Evolutionary conservation across 2,888 invertebrate species (phyloP).

Genomic region (Phymatocera aterrima): DNA sequence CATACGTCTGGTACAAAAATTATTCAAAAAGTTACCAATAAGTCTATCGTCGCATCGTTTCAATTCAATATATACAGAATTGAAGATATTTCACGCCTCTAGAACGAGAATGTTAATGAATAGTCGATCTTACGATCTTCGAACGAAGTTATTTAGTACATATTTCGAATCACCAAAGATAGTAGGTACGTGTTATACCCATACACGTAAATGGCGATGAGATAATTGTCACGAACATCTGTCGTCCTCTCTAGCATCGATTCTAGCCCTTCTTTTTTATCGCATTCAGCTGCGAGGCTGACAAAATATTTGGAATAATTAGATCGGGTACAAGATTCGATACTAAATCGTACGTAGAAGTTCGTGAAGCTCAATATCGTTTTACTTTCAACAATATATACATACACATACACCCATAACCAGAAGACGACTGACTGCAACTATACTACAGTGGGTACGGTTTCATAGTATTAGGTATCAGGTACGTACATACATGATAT

Average conservation of each 20-base stretch:
- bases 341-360: background rate
- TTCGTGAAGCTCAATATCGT: background rate
- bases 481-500: background rate
- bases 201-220: background rate
- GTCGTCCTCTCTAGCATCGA: no score
- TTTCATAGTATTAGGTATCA: no score
- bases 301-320: conserved; percentile 23
- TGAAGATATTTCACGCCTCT: background rate
- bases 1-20: no score
- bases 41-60: no score
- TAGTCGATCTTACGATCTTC: background rate
- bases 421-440: no score
- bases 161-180: background rate
- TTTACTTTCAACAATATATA: conserved; percentile 8
- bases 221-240: background rate
- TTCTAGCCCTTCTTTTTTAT: background rate
- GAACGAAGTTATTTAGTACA: background rate
- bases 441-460: no score
- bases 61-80: background rate
- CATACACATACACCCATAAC: no score
- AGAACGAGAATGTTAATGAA: no score
- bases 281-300: background rate
- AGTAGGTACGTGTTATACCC: no score
- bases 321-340: conserved; percentile 20
- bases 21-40: no score